phyloP scores from a whole-genome alignment of 1,140 invertebrate genomes.

The Solenopsis invicta region DNA sequence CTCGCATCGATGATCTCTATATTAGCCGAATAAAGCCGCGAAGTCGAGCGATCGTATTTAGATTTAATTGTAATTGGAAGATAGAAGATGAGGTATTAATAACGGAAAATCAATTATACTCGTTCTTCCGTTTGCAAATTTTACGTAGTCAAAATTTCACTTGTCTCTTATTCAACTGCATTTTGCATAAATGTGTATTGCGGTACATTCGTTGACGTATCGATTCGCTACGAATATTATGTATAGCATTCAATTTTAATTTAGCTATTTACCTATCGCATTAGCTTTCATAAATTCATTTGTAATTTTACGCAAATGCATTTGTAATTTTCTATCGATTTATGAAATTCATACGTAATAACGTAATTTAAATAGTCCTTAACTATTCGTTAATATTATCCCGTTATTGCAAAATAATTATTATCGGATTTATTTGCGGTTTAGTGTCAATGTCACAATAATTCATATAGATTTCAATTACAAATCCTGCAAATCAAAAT shows the following conservation, averaged over 20 bases:
- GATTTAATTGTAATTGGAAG: neutral
- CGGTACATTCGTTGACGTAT: neutral
- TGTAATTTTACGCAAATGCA: constrained; percentile 3
- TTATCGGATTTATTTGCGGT: neutral
- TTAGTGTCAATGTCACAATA: neutral
- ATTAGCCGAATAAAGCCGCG: constrained; percentile 13
- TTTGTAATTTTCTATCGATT: constrained; percentile 35
- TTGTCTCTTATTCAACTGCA: neutral
- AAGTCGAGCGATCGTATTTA: neutral
- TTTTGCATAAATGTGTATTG: neutral
- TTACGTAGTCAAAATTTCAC: neutral
- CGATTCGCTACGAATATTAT: neutral
- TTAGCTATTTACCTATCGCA: neutral
- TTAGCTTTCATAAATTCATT: constrained; percentile 8
- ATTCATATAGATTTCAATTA: neutral
- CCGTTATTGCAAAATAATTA: neutral
- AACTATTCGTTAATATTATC: constrained; percentile 5
- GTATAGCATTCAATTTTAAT: constrained; percentile 15
- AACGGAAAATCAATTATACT: neutral
- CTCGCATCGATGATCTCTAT: constrained; percentile 22
- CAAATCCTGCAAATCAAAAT: neutral
- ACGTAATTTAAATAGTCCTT: neutral
- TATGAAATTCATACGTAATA: neutral
- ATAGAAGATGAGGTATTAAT: neutral
- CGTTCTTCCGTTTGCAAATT: neutral